Evolutionary conservation across 2,113 vertebrate species (phyloP).

Genomic region (Lophochroa leadbeateri): DNA sequence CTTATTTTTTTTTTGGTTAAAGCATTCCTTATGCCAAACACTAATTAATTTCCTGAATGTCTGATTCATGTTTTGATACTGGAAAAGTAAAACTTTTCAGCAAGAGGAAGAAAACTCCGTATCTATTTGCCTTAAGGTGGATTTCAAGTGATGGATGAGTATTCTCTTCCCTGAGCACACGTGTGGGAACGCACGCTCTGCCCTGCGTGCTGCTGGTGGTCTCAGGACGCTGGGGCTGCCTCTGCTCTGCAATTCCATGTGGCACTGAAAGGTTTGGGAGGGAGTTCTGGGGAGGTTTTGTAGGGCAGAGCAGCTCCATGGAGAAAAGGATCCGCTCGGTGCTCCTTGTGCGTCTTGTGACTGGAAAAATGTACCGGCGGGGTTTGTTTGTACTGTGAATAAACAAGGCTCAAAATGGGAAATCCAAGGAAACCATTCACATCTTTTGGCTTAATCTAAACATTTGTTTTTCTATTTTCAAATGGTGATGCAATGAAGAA

Average conservation of each 20-base stretch:
- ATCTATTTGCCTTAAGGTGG: constrained; percentile 9
- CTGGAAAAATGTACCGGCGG: background rate
- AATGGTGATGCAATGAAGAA: constrained; percentile 8
- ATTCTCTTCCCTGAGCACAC: background rate
- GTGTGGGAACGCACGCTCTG: background rate
- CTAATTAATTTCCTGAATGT: background rate
- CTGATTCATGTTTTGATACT: background rate
- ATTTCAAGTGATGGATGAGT: background rate
- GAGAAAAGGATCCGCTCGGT: background rate
- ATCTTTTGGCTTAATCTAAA: background rate
- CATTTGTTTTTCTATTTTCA: background rate
- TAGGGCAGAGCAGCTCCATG: background rate
- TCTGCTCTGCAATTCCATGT: background rate
- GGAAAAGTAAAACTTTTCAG: background rate
- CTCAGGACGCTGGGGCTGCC: background rate
- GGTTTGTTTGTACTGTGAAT: constrained; percentile 21
- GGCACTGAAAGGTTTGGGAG: background rate
- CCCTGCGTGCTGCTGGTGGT: accelerated
- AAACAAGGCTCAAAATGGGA: background rate
- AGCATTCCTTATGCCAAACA: background rate
- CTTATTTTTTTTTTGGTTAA: background rate
- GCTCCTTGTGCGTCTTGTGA: background rate
- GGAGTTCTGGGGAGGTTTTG: background rate
- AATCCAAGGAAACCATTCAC: background rate
- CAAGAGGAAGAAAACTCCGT: background rate